These are phyloP conservation scores for Epizoanthus stellaris DNA, from an alignment of 92 coral and sea anemone species.

Conservation along the genomic window DNA sequence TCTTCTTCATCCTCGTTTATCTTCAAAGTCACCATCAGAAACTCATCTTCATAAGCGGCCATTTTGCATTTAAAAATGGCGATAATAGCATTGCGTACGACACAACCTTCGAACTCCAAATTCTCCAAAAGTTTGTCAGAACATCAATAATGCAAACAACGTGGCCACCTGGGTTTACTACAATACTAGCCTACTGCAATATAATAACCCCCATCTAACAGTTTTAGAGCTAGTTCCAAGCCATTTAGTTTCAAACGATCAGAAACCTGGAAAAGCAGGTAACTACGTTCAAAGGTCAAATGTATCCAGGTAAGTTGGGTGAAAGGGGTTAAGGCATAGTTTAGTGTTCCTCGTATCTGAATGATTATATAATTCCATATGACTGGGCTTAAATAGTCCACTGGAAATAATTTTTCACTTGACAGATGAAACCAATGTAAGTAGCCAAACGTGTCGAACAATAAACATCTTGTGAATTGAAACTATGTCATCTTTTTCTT, in stretches of 20 bases:
- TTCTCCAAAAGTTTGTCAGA: neutral
- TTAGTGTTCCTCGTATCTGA: too few relatives aligned
- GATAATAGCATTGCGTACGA: neutral
- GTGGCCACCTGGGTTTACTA: neutral
- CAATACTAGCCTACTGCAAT: slow-evolving; percentile 21
- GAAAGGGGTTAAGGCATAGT: too few relatives aligned
- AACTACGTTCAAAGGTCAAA: too few relatives aligned
- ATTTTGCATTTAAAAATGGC: slow-evolving; percentile 19
- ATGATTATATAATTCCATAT: too few relatives aligned
- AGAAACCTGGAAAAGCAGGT: neutral
- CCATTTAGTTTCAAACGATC: neutral
- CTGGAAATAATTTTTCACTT: too few relatives aligned
- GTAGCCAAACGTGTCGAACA: too few relatives aligned
- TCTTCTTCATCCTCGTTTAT: slow-evolving; percentile 51
- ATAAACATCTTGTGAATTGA: too few relatives aligned
- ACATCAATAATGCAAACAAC: neutral
- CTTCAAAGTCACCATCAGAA: slow-evolving; percentile 53
- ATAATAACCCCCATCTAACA: neutral
- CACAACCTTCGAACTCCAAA: neutral
- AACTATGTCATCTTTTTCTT: too few relatives aligned
- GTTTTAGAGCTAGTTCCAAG: slow-evolving; percentile 8
- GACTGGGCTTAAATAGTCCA: too few relatives aligned
- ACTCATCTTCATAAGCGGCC: slow-evolving; percentile 3
- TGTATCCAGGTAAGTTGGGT: too few relatives aligned
- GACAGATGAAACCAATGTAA: too few relatives aligned